phyloP scores from a whole-genome alignment of 2,797 vertebrate genomes.

The Ctenosaura bakeri region DNA sequence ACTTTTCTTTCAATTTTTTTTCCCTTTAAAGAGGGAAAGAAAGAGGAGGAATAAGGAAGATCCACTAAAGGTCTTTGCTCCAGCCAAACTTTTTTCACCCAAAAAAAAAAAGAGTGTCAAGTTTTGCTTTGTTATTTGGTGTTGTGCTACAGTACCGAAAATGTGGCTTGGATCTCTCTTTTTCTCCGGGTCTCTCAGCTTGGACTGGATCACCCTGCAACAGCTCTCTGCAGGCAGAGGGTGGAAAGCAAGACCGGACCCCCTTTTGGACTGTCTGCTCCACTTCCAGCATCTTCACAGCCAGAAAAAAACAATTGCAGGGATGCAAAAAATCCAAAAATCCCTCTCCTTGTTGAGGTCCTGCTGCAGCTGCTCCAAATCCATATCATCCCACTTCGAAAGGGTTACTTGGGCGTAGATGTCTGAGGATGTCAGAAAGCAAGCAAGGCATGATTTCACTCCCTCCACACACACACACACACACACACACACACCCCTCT shows the following conservation, averaged over 20 bases:
- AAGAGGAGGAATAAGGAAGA: not conserved
- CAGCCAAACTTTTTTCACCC: conserved; percentile 69
- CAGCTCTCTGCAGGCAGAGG: not conserved
- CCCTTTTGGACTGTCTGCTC: conserved; percentile 20
- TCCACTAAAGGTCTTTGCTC: no score
- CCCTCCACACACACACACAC: not conserved
- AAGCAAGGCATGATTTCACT: not conserved
- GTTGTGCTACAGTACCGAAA: conserved; percentile 81
- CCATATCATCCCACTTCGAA: not conserved
- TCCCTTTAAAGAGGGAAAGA: not conserved
- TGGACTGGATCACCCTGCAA: not conserved
- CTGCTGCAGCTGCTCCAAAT: not conserved
- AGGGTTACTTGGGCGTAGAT: no score
- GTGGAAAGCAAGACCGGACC: conserved; percentile 42
- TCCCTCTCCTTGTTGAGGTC: no score
- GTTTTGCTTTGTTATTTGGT: conserved; percentile 83
- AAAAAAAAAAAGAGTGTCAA: conserved; percentile 83
- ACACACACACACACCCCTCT: no score
- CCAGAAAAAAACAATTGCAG: no score
- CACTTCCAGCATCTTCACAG: no score
- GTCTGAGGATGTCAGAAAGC: not conserved
- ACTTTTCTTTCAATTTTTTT: not conserved
- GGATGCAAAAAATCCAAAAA: no score
- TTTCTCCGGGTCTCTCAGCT: not conserved
- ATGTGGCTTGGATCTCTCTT: conserved; percentile 71